A percentile compares a stretch with the other conserved stretches of the same genome.
These are phyloP conservation scores for Lucifuga dentata DNA, from an alignment of 2,113 vertebrate species.

Conservation along the genomic window DNA sequence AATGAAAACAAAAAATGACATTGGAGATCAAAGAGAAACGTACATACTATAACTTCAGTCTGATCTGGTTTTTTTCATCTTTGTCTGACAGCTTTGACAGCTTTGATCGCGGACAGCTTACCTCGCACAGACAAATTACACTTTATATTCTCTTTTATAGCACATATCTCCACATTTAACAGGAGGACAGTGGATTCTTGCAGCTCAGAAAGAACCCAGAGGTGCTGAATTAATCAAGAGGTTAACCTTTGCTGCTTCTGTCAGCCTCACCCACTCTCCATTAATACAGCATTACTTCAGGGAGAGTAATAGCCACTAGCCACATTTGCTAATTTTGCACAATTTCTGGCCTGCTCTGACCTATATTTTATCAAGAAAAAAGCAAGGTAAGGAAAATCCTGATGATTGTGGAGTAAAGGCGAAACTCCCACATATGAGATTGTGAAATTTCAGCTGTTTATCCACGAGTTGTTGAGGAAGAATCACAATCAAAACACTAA, in stretches of 20 bases:
- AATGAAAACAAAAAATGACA: too few relatives aligned
- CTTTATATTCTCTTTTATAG: too few relatives aligned
- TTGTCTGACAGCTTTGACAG: too few relatives aligned
- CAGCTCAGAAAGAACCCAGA: constrained; percentile 14
- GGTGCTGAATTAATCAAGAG: constrained; percentile 45
- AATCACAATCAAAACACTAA: background rate
- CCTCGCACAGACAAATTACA: too few relatives aligned
- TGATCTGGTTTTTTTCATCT: too few relatives aligned
- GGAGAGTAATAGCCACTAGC: constrained; percentile 29
- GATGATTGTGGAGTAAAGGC: too few relatives aligned
- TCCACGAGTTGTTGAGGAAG: background rate
- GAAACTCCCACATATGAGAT: too few relatives aligned
- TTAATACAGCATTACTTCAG: constrained; percentile 65
- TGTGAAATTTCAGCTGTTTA: too few relatives aligned
- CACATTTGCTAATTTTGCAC: constrained; percentile 25
- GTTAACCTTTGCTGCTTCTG: constrained; percentile 25
- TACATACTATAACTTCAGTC: too few relatives aligned
- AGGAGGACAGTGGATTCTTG: constrained; percentile 3
- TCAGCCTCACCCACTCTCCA: constrained; percentile 39
- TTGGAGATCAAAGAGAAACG: too few relatives aligned
- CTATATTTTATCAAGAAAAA: constrained; percentile 36
- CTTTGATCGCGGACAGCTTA: too few relatives aligned
- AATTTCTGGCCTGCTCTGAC: constrained; percentile 31
- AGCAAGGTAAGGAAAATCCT: background rate
- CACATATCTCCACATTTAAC: too few relatives aligned